These are phyloP conservation scores for Geotrupes spiniger DNA, from an alignment of 2,888 invertebrate genomes.

Conservation along the genomic window DNA sequence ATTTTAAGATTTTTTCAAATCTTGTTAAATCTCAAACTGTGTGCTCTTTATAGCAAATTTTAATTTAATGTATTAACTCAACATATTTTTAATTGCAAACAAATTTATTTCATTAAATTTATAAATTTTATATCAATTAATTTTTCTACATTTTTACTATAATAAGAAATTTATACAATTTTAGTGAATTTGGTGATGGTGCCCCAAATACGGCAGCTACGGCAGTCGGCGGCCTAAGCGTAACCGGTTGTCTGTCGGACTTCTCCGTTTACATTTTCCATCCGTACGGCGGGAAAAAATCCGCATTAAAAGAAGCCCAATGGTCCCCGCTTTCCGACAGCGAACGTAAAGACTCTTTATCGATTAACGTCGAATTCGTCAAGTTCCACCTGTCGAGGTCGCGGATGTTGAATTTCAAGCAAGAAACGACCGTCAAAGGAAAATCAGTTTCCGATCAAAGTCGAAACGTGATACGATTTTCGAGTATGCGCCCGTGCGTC, in stretches of 20 bases:
- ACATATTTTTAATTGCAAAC: not conserved
- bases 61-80: conserved; percentile 1
- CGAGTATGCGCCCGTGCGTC: conserved; percentile 21
- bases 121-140: not conserved
- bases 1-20: not conserved
- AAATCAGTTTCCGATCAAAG: conserved; percentile 60
- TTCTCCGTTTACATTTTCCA: conserved; percentile 98
- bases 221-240: conserved; percentile 82
- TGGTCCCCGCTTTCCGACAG: conserved; percentile 85
- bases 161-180: conserved; percentile 10
- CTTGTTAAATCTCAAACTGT: not conserved
- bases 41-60: not conserved
- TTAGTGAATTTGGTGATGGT: conserved; percentile 56
- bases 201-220: conserved; percentile 57
- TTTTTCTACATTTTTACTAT: not conserved
- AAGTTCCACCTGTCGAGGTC: conserved; percentile 93
- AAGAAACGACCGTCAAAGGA: conserved; percentile 51
- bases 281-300: conserved; percentile 91
- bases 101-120: not conserved
- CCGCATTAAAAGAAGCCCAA: conserved; percentile 74
- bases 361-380: conserved; percentile 95
- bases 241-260: conserved; percentile 94
- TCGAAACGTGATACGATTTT: conserved; percentile 51
- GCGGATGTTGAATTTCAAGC: conserved; percentile 80
- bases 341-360: conserved; percentile 92